These are phyloP conservation scores for Sebastes steindachneri DNA, from an alignment of 2,797 vertebrate species.

Conservation along the genomic window DNA sequence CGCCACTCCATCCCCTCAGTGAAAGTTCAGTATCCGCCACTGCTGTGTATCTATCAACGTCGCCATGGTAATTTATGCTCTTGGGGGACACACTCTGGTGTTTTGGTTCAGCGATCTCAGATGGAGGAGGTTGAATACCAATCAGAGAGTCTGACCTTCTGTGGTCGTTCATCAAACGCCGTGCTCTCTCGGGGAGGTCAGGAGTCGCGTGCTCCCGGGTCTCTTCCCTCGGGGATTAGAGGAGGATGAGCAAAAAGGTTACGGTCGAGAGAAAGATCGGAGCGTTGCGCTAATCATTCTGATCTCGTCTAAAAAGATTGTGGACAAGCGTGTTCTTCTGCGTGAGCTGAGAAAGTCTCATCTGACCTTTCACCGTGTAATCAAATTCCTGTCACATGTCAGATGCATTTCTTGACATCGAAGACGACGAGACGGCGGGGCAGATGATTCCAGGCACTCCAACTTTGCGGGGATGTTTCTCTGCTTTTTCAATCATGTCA, in stretches of 20 bases:
- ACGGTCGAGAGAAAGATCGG: conserved; percentile 24
- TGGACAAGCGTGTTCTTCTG: conserved; percentile 8
- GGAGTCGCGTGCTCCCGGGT: conserved; percentile 46
- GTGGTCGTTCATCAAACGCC: conserved; percentile 75
- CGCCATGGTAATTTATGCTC: conserved; percentile 71
- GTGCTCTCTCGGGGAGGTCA: conserved; percentile 71
- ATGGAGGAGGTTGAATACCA: conserved; percentile 74
- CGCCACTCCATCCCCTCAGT: conserved; percentile 41
- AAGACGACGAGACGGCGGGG: conserved; percentile 45
- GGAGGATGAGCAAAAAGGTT: conserved; percentile 62
- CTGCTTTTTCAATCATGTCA: conserved; percentile 81
- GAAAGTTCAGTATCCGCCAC: conserved; percentile 55
- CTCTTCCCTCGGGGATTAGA: conserved; percentile 40
- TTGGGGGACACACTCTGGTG: conserved; percentile 44
- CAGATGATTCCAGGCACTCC: conserved; percentile 37
- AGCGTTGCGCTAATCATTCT: conserved; percentile 22
- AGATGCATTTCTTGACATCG: conserved; percentile 17
- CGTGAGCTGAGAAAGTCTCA: conserved; percentile 1
- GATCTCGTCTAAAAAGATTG: background rate
- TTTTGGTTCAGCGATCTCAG: conserved; percentile 55
- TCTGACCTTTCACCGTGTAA: conserved; percentile 44
- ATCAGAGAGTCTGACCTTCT: conserved; percentile 73
- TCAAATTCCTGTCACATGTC: conserved; percentile 40
- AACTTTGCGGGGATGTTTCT: conserved; percentile 58
- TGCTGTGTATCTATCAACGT: conserved; percentile 71